These are phyloP conservation scores for Chionoecetes opilio DNA, from an alignment of 1,140 invertebrate genomes.

Conservation along the genomic window DNA sequence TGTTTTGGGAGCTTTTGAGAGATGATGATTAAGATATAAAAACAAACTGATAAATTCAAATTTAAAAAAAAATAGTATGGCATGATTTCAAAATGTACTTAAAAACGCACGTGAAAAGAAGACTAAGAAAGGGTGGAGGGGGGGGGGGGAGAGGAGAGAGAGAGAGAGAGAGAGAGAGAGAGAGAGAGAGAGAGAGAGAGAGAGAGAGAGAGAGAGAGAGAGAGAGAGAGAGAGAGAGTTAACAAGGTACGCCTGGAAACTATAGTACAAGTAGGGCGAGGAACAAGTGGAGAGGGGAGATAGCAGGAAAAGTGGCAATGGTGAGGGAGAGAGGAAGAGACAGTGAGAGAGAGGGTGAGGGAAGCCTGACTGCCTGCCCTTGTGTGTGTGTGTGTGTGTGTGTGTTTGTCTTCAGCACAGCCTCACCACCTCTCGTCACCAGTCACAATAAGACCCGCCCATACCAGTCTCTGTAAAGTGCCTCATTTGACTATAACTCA, in stretches of 20 bases:
- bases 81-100: too few relatives aligned
- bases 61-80: not conserved
- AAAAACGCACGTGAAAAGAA: too few relatives aligned
- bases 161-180: not conserved
- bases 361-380: not conserved
- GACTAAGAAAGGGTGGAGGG: too few relatives aligned
- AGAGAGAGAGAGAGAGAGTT: constrained; percentile 40
- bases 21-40: not conserved
- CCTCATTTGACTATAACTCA: too few relatives aligned
- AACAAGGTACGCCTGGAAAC: not conserved
- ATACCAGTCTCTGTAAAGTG: too few relatives aligned
- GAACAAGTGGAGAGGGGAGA: not conserved
- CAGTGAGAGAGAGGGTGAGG: not conserved
- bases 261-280: too few relatives aligned
- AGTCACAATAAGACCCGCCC: too few relatives aligned
- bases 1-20: not conserved
- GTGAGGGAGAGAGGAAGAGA: constrained; percentile 2
- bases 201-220: constrained; percentile 46
- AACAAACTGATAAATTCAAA: not conserved
- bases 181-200: constrained; percentile 46
- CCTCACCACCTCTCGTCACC: too few relatives aligned
- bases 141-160: too few relatives aligned
- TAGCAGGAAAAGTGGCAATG: constrained; percentile 37
- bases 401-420: constrained; percentile 2
- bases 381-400: constrained; percentile 58